These are phyloP conservation scores for Leptoteleia sp. DNA, from an alignment of 1,140 invertebrate species.

Conservation along the genomic window DNA sequence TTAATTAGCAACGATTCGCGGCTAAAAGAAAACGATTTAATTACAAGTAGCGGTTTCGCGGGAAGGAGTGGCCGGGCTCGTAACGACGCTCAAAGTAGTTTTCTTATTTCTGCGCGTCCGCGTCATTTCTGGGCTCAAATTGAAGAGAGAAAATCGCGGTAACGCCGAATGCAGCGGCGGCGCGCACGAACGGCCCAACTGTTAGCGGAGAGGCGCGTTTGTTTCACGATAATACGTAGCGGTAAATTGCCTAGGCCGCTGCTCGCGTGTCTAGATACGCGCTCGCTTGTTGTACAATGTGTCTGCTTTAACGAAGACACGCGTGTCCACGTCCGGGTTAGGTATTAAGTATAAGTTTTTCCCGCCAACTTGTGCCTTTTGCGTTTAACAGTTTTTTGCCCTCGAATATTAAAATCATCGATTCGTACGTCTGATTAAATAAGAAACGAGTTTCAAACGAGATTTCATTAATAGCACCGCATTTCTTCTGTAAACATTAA, in stretches of 20 bases:
- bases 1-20: conserved; percentile 19
- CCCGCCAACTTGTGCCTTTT: conserved; percentile 2
- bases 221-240: conserved; percentile 75
- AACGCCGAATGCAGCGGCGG: conserved; percentile 34
- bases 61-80: conserved; percentile 43
- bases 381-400: no score
- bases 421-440: no score
- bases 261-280: conserved; percentile 62
- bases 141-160: conserved; percentile 46
- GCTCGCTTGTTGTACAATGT: conserved; percentile 52
- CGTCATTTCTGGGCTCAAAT: conserved; percentile 48
- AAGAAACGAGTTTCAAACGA: no score
- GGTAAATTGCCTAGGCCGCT: conserved; percentile 73
- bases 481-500: no score
- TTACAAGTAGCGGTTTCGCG: conserved; percentile 42
- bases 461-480: no score
- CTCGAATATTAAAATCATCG: no score
- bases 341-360: conserved; percentile 28
- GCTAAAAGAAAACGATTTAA: conserved; percentile 35
- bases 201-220: conserved; percentile 49
- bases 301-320: conserved; percentile 61
- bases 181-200: conserved; percentile 23
- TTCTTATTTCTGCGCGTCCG: conserved; percentile 43
- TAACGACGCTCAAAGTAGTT: conserved; percentile 39
- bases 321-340: conserved; percentile 70